These are phyloP conservation scores for Siniperca obscura DNA, from an alignment of 2,797 vertebrate species.

Conservation along the genomic window DNA sequence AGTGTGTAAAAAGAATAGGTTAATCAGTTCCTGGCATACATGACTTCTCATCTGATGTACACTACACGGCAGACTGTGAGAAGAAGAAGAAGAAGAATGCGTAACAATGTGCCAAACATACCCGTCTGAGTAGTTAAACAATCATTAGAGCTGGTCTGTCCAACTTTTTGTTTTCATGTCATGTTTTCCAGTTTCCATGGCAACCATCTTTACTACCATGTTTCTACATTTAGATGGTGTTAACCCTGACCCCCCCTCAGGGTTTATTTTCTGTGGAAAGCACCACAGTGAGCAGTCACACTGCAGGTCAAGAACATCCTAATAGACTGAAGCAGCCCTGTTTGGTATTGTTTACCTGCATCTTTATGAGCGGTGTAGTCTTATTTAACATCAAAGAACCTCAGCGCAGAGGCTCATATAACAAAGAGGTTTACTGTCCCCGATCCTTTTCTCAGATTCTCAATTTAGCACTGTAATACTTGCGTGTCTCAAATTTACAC, in stretches of 20 bases:
- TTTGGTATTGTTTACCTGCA: conserved; percentile 29
- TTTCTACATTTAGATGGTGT: conserved; percentile 19
- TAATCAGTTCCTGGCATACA: not conserved
- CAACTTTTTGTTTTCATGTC: conserved; percentile 20
- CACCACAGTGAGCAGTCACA: not conserved
- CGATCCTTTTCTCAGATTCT: conserved; percentile 46
- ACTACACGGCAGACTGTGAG: no score
- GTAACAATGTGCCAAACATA: conserved; percentile 3
- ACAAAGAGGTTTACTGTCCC: conserved; percentile 62
- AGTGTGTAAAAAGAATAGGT: not conserved
- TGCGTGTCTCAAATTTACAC: conserved; percentile 51
- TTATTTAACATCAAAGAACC: conserved; percentile 59
- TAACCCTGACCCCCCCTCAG: conserved; percentile 21
- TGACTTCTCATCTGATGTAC: not conserved
- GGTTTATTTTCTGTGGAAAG: conserved; percentile 26
- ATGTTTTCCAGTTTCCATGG: conserved; percentile 53
- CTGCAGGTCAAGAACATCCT: conserved; percentile 39
- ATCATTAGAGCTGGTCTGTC: conserved; percentile 14
- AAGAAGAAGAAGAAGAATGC: conserved; percentile 10
- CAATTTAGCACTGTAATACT: conserved; percentile 31
- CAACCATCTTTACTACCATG: conserved; percentile 30
- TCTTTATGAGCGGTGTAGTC: conserved; percentile 37
- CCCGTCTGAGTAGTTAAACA: conserved; percentile 22
- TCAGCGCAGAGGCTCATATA: conserved; percentile 47
- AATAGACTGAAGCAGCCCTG: conserved; percentile 2